These are phyloP conservation scores for Morus bassanus DNA, from an alignment of 2,797 vertebrate species.

Conservation along the genomic window DNA sequence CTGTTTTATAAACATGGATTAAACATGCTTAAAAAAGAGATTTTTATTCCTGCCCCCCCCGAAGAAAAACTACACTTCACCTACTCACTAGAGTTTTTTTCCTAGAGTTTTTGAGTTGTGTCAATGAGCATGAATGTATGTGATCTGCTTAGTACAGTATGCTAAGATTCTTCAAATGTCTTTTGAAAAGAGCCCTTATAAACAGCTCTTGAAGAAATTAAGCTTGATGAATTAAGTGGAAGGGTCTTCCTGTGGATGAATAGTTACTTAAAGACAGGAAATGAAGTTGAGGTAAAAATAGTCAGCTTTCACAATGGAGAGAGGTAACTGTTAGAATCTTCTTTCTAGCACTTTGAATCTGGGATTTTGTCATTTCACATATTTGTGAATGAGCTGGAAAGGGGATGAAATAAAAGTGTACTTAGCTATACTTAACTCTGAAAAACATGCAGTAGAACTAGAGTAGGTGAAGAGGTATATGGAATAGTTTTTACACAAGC, in stretches of 20 bases:
- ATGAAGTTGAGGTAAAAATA: constrained; percentile 8
- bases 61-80: neutral
- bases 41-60: neutral
- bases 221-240: constrained; percentile 39
- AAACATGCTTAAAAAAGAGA: neutral
- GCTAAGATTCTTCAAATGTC: neutral
- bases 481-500: neutral
- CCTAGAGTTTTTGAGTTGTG: neutral
- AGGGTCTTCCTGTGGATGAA: neutral
- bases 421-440: neutral
- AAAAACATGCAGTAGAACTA: neutral
- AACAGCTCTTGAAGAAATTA: constrained; percentile 49
- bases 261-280: neutral
- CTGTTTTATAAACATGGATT: neutral
- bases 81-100: neutral
- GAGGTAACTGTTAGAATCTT: neutral
- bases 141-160: neutral
- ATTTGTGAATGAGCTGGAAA: constrained; percentile 13
- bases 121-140: neutral
- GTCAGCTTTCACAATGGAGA: neutral
- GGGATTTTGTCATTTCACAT: neutral
- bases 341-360: neutral
- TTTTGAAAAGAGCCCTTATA: constrained; percentile 7
- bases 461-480: neutral
- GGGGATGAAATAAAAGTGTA: neutral